These are phyloP conservation scores for Platichthys stellatus DNA, from an alignment of 2,113 vertebrate genomes.

Conservation along the genomic window DNA sequence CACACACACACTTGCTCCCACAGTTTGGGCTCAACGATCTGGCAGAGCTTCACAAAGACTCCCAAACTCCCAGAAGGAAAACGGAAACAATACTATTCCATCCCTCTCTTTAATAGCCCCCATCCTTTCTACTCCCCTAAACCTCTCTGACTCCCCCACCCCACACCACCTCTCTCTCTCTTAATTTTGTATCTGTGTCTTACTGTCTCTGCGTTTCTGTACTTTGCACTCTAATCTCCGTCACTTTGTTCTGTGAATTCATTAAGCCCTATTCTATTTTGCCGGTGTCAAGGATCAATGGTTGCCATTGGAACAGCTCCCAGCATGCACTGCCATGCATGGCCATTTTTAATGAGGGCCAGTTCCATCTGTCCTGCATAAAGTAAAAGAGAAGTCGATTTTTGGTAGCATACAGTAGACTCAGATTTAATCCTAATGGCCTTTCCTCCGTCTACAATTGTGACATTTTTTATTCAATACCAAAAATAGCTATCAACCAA, in stretches of 20 bases:
- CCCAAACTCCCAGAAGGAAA: conserved; percentile 70
- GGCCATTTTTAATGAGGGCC: conserved; percentile 66
- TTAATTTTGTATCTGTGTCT: conserved; percentile 43
- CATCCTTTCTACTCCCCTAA: conserved; percentile 55
- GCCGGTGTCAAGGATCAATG: conserved; percentile 72
- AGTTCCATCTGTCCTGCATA: conserved; percentile 59
- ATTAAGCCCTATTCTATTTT: conserved; percentile 70
- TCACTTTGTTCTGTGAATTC: conserved; percentile 74
- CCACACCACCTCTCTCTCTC: not conserved
- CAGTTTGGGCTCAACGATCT: conserved; percentile 68
- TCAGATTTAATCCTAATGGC: conserved; percentile 25
- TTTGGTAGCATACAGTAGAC: conserved; percentile 14
- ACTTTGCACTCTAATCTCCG: conserved; percentile 62
- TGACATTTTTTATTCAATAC: conserved; percentile 21
- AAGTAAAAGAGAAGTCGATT: conserved; percentile 23
- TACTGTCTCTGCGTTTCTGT: conserved; percentile 41
- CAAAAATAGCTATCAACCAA: conserved; percentile 22
- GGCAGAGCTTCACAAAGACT: conserved; percentile 76
- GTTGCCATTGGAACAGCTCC: conserved; percentile 63
- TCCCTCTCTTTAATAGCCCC: conserved; percentile 73
- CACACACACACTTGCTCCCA: conserved; percentile 27
- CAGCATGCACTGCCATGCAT: conserved; percentile 61
- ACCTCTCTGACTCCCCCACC: conserved; percentile 28
- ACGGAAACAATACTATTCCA: conserved; percentile 76
- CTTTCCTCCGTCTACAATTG: conserved; percentile 20